Percentiles rank a stretch among this genome's conserved stretches.
phyloP scores from a whole-genome alignment of 35 echinoderm and acorn worm genomes.

The Holothuria glaberrima region DNA sequence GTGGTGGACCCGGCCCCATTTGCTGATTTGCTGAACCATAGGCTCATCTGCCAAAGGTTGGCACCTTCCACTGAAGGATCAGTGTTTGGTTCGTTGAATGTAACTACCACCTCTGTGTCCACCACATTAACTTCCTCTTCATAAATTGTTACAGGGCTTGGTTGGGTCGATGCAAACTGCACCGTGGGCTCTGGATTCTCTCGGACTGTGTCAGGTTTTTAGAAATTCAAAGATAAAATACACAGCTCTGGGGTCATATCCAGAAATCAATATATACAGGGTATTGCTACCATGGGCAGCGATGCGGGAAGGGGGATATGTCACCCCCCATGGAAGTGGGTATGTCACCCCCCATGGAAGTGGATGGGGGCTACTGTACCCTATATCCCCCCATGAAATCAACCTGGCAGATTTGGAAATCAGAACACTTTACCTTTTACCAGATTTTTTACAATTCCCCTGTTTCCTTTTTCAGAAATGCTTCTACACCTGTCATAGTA shows the following conservation, averaged over 20 bases:
- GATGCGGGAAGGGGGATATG: too few species aligned
- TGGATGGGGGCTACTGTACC: too few species aligned
- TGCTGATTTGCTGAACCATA: constrained; percentile 38
- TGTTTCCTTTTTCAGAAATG: too few species aligned
- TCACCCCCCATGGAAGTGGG: too few species aligned
- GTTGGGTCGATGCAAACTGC: constrained; percentile 23
- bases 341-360: too few species aligned
- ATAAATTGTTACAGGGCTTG: constrained; percentile 31
- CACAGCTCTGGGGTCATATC: background rate
- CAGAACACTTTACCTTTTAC: too few species aligned
- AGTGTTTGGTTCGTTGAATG: constrained; percentile 25
- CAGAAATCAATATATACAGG: background rate
- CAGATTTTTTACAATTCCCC: too few species aligned
- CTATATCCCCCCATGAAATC: too few species aligned
- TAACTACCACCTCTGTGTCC: background rate
- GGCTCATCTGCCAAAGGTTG: constrained; percentile 9
- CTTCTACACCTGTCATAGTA: too few species aligned
- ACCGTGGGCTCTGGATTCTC: constrained; percentile 14
- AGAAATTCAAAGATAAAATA: background rate
- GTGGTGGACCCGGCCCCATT: constrained; percentile 7
- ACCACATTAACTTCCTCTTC: constrained; percentile 23
- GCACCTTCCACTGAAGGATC: constrained; percentile 8
- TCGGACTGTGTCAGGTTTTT: background rate
- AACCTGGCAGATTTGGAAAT: too few species aligned
- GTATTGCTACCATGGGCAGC: too few species aligned